phyloP scores from a whole-genome alignment of 1,140 invertebrate genomes.

The Sinonovacula constricta region DNA sequence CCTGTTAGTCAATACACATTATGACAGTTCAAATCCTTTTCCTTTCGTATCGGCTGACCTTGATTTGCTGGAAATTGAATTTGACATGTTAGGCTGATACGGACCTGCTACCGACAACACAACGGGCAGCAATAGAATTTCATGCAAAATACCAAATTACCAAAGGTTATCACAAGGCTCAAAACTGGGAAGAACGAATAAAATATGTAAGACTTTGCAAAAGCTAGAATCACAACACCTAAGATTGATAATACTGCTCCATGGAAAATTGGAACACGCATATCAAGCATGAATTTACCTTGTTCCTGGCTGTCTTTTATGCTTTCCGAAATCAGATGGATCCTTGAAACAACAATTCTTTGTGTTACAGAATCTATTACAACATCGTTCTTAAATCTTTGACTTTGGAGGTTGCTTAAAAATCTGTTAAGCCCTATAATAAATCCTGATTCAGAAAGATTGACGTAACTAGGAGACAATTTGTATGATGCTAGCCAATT shows the following conservation, averaged over 20 bases:
- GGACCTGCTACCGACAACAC: slow-evolving; percentile 84
- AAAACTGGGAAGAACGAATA: slow-evolving; percentile 99
- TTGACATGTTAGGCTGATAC: too few relatives aligned
- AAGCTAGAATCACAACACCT: slow-evolving; percentile 90
- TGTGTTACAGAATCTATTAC: slow-evolving; percentile 88
- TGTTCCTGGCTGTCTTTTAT: slow-evolving; percentile 59
- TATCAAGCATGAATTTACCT: slow-evolving; percentile 62
- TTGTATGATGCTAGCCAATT: slow-evolving; percentile 45
- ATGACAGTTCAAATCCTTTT: too few relatives aligned
- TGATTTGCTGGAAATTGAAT: too few relatives aligned
- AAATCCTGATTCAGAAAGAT: slow-evolving; percentile 83
- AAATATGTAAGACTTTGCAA: slow-evolving; percentile 97
- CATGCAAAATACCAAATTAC: slow-evolving; percentile 96
- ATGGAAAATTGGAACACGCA: slow-evolving; percentile 91
- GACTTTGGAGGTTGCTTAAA: slow-evolving; percentile 70
- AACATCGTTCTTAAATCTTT: slow-evolving; percentile 86
- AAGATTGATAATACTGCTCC: slow-evolving; percentile 95
- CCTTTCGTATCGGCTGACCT: too few relatives aligned
- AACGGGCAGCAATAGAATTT: slow-evolving; percentile 94
- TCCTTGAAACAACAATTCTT: slow-evolving; percentile 85
- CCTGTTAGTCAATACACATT: too few relatives aligned
- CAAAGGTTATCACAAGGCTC: slow-evolving; percentile 97
- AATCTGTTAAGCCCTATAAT: slow-evolving; percentile 87
- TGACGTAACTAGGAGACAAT: not conserved
- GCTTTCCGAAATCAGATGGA: slow-evolving; percentile 61